Evolutionary conservation across 1,140 invertebrate species (phyloP).

Genomic region (Acyrthosiphon pisum): DNA sequence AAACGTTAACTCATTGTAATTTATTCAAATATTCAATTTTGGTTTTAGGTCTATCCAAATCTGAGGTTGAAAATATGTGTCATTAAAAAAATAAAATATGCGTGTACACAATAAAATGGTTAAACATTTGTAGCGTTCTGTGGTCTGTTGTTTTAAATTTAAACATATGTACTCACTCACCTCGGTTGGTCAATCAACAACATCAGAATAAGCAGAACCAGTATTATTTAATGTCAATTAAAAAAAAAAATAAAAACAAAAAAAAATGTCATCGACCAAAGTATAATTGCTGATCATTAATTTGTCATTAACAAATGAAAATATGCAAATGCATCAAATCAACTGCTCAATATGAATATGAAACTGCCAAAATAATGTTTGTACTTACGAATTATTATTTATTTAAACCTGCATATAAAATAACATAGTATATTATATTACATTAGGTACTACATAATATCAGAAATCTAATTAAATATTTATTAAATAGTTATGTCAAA

Average conservation of each 20-base stretch:
- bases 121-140: too few relatives aligned
- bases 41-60: not conserved
- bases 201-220: not conserved
- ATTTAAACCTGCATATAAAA: too few relatives aligned
- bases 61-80: not conserved
- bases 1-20: not conserved
- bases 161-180: not conserved
- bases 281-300: not conserved
- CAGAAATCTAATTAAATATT: not conserved
- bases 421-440: too few relatives aligned
- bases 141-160: not conserved
- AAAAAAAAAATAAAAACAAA: not conserved
- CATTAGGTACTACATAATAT: not conserved
- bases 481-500: not conserved
- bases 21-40: not conserved
- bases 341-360: not conserved
- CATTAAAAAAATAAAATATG: too few relatives aligned
- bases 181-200: not conserved
- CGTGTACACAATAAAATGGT: too few relatives aligned
- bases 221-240: not conserved
- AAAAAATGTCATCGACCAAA: not conserved
- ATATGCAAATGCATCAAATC: not conserved
- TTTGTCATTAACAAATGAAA: not conserved
- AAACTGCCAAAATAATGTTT: not conserved
- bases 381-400: not conserved